phyloP scores from a whole-genome alignment of 53 echinoderm and acorn worm genomes.

The Echinometra lucunter region DNA sequence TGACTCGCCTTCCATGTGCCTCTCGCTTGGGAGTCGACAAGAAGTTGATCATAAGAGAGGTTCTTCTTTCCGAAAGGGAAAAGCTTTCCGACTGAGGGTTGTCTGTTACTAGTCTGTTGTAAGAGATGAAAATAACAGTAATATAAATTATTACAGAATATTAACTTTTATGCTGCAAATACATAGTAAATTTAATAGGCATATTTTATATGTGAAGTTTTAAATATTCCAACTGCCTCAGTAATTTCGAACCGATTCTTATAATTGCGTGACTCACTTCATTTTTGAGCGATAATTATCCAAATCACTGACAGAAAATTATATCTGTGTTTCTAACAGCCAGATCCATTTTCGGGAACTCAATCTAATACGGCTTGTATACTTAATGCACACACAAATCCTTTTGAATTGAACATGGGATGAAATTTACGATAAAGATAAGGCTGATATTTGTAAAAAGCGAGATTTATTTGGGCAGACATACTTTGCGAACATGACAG shows the following conservation, averaged over 20 bases:
- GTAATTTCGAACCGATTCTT: too few species aligned
- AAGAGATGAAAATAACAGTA: not conserved
- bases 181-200: too few species aligned
- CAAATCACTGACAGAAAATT: too few species aligned
- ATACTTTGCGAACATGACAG: conserved; percentile 66
- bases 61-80: conserved; percentile 67
- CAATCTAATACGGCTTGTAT: too few species aligned
- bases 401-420: not conserved
- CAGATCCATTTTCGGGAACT: not conserved
- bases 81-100: conserved; percentile 47
- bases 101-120: conserved; percentile 48
- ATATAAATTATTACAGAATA: too few species aligned
- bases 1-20: conserved; percentile 55
- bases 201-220: too few species aligned
- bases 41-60: conserved; percentile 57
- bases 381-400: not conserved
- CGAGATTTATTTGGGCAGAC: not conserved
- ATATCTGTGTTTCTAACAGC: not conserved
- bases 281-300: too few species aligned
- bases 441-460: not conserved
- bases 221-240: too few species aligned
- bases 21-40: not conserved
- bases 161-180: too few species aligned
- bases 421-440: not conserved
- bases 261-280: too few species aligned